Percentiles rank a stretch among this genome's conserved stretches.
phyloP scores from a whole-genome alignment of 2,113 vertebrate species.

The Cheirogaleus medius region DNA sequence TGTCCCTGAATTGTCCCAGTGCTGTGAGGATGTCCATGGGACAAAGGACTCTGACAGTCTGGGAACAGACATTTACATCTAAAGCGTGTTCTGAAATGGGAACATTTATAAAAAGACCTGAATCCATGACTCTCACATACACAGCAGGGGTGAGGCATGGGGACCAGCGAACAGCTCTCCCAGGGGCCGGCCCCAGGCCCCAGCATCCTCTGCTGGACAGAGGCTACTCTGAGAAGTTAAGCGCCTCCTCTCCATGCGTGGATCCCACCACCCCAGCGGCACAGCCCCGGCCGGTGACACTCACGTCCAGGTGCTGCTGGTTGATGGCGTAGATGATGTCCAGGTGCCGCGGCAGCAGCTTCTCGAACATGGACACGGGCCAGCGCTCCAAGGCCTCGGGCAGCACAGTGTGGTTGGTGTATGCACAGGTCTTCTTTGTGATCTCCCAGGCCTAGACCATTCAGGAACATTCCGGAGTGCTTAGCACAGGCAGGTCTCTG shows the following conservation, averaged over 20 bases:
- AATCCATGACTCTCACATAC: not conserved
- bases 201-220: not conserved
- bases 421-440: constrained; percentile 90
- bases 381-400: constrained; percentile 93
- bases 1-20: not conserved
- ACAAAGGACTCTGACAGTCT: not conserved
- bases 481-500: not conserved
- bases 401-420: constrained; percentile 93
- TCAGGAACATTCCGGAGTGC: not conserved
- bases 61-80: not conserved
- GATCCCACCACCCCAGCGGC: not conserved
- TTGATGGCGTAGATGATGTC: constrained; percentile 92
- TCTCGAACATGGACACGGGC: constrained; percentile 91
- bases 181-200: not conserved
- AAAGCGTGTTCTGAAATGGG: no score
- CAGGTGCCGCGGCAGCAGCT: constrained; percentile 90
- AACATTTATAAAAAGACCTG: not conserved
- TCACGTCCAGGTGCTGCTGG: constrained; percentile 89
- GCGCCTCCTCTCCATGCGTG: not conserved
- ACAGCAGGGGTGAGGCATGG: not conserved
- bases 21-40: not conserved
- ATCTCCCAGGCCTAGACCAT: constrained; percentile 90
- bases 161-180: not conserved
- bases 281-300: not conserved
- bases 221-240: not conserved